Evolutionary conservation across 2,888 invertebrate genomes (phyloP), one percentile per base, ranked within the genome.

Genomic region (Drosophila demipolita): DNA sequence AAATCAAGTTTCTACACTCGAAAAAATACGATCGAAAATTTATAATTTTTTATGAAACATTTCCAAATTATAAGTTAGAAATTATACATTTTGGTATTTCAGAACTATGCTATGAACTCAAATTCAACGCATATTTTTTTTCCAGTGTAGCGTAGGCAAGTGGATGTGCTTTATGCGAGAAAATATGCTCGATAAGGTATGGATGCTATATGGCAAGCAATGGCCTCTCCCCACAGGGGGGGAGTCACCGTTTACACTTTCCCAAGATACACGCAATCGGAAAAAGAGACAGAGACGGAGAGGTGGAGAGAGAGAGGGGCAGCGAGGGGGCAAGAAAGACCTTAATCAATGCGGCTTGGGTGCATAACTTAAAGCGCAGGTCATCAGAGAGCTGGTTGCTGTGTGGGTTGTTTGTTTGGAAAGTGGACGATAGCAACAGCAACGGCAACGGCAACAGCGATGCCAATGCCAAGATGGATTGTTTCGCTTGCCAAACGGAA

Each of bases 301-400:
- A 15, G 29, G 2, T 6, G 15, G 20, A 23, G 15, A 54, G 26
- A 17, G 32, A 26, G 49, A 49, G 17, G 49, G 6, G 84, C 45
- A 45, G 12, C 12, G 45, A 45, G 23, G 23, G 15, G 23, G 17
- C 35, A 36, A 8, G 52, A 82, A 87, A 89, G 87, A 87, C 84
- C 87, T 82, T 82, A 84, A 84, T 89, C 89, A 89, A 89, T 81
- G 68, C 87, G 84, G 72, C 57, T 65, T 75, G 62, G 71, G 53
- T 80, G 85, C 85, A 89, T 86, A 86, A 82, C 88, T 85, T 84
- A 89, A 84, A 82, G 66, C 84, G 86, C 80, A 85, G 85, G 85
- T 86, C 85, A 86, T 87, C 89, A 71, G 55, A 53, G 65, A 38
- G 55, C 36, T 53, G 50, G 33, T 63, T 66, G 54, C 40, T 78